Base-by-base conservation (phyloP, 2,113 vertebrate species). In the Microcebus murinus region DNA sequence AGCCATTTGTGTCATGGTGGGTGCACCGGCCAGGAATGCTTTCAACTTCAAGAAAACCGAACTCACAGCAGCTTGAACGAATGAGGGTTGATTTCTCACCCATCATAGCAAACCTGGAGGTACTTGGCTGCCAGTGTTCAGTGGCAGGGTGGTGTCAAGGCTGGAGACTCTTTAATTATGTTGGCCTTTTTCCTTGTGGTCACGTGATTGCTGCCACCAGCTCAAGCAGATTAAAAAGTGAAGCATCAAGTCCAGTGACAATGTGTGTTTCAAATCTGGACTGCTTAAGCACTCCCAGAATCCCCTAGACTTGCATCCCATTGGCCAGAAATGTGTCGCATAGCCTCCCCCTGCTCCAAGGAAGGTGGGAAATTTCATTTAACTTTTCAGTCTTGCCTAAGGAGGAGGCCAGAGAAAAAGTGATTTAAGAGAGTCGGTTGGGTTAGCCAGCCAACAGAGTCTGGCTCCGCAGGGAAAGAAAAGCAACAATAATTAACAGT, bases 401-500 rank as follows among this genome's bases (percentile, higher is more conserved):
- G 29, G 50, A 87, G 65, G 79, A 74, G 65, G 36, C 42, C 74
- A 42, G 70, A 86, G 79, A 14, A 85, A 55, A 80, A 12, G 14
- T 25, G 71, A 94, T n/a, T 79, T 34, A 50, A 77, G 76, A 39
- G 55, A 48, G 50, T 93, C 83, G 14, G 2, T 50, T 45, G 71
- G 74, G 42, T 59, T 57, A 67, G 67, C 70, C 59, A 50, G 76
- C 70, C 84, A 65, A 12, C 52, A 63, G 8, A 8, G 15, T n/a
- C 93, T 89, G 70, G 48, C 71, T 84, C 61, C 73, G n/a, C 7
- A 0, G 71, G 71, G 61, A 27, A 82, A 65, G 93, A 42, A 74
- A 77, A 93, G 82, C 89, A 65, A 4, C 79, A 36, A 21, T 93
- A 87, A 93, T 80, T 84, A 84, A 18, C 48, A 27, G n/a, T 79